These are phyloP conservation scores for Onchidella celtica DNA, from an alignment of 2,888 invertebrate genomes.

Conservation along the genomic window DNA sequence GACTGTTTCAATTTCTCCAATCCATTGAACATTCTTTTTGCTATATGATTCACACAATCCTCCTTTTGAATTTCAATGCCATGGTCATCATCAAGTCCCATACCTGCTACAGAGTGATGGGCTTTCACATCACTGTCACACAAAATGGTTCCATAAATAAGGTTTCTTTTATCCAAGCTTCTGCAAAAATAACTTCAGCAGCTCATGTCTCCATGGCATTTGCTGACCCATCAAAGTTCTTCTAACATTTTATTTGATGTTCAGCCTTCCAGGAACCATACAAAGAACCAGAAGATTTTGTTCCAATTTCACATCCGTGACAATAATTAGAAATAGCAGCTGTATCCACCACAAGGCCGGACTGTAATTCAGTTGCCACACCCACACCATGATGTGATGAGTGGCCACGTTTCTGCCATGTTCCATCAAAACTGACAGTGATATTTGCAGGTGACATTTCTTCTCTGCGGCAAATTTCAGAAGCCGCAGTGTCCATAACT, in stretches of 20 bases:
- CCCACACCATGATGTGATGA: not conserved
- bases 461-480: not conserved
- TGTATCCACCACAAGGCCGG: not conserved
- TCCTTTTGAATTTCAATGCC: not conserved
- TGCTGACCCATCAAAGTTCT: not conserved
- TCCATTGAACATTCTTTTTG: not conserved
- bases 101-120: not conserved
- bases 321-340: not conserved
- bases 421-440: not conserved
- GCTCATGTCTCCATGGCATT: not conserved
- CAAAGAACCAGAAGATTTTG: not conserved
- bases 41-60: not conserved
- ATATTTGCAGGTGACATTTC: not conserved
- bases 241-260: not conserved
- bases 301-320: not conserved
- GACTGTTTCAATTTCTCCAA: not conserved
- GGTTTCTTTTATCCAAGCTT: not conserved
- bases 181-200: not conserved
- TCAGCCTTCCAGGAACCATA: not conserved
- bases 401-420: constrained; percentile 6
- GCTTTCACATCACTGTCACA: not conserved
- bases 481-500: not conserved
- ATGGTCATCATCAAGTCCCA: not conserved
- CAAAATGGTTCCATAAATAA: not conserved
- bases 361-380: not conserved